phyloP scores from a whole-genome alignment of 2,113 vertebrate genomes.

The Platanista minor region DNA sequence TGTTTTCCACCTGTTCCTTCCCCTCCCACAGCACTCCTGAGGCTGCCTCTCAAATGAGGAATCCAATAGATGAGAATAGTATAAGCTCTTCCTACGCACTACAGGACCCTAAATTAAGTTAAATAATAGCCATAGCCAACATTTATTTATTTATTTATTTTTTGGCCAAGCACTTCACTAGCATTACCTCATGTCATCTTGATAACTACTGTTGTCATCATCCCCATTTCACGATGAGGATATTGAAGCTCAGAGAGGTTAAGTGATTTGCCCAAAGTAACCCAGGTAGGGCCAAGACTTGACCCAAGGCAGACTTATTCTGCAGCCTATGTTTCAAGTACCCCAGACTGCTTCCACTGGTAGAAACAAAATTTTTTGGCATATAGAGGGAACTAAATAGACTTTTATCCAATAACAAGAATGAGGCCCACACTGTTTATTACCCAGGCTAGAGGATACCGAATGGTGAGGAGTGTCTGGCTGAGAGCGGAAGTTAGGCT shows the following conservation, averaged over 20 bases:
- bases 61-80: background rate
- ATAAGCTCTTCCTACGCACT: background rate
- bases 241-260: background rate
- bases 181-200: constrained; percentile 7
- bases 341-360: background rate
- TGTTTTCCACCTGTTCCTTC: background rate
- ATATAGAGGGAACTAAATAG: background rate
- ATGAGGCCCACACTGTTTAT: background rate
- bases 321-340: background rate
- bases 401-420: background rate
- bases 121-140: background rate
- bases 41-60: background rate
- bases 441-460: background rate
- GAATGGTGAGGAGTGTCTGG: background rate
- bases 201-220: background rate
- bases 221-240: background rate
- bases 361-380: background rate
- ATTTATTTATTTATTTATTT: background rate
- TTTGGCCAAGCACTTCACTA: background rate
- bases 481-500: background rate
- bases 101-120: background rate
- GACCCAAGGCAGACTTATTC: background rate
- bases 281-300: background rate
- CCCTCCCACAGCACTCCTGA: background rate
- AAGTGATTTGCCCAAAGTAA: background rate